Conservation (phyloP, 2,888 invertebrate species). For the Spodoptera exigua region DNA sequence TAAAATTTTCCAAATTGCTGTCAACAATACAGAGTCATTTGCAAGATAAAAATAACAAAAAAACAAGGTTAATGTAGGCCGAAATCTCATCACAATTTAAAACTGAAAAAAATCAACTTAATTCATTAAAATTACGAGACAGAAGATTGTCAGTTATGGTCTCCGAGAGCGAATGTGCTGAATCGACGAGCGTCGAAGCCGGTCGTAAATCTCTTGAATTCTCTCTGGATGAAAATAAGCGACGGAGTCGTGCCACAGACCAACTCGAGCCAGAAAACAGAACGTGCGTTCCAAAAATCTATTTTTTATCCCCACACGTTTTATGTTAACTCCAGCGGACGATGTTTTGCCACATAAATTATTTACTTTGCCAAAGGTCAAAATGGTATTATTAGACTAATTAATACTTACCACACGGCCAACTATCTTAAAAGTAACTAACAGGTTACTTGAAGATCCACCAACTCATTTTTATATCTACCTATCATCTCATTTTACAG, state of each 20-base stretch:
- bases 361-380: slow-evolving; percentile 24
- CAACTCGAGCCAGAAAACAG: slow-evolving; percentile 45
- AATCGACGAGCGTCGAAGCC: slow-evolving; percentile 81
- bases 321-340: slow-evolving; percentile 7
- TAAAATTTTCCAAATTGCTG: slow-evolving; percentile 52
- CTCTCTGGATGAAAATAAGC: slow-evolving; percentile 82
- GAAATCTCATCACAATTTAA: slow-evolving; percentile 47
- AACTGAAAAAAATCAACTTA: slow-evolving; percentile 73
- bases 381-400: slow-evolving; percentile 7
- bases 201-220: slow-evolving; percentile 84
- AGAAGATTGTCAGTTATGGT: slow-evolving; percentile 83
- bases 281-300: slow-evolving; percentile 37
- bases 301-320: slow-evolving; percentile 7
- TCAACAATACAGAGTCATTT: slow-evolving; percentile 50
- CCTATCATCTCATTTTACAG: too few species aligned
- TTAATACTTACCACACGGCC: slow-evolving; percentile 2
- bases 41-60: slow-evolving; percentile 39
- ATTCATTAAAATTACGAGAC: slow-evolving; percentile 82
- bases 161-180: slow-evolving; percentile 82
- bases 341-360: slow-evolving; percentile 22
- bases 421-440: slow-evolving; percentile 12
- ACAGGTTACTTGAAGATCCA: too few species aligned
- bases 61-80: slow-evolving; percentile 48
- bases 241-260: slow-evolving; percentile 66
- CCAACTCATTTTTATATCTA: too few species aligned